These are phyloP conservation scores for Spinibarbus caldwelli DNA, from an alignment of 2,797 vertebrate species.

Conservation along the genomic window DNA sequence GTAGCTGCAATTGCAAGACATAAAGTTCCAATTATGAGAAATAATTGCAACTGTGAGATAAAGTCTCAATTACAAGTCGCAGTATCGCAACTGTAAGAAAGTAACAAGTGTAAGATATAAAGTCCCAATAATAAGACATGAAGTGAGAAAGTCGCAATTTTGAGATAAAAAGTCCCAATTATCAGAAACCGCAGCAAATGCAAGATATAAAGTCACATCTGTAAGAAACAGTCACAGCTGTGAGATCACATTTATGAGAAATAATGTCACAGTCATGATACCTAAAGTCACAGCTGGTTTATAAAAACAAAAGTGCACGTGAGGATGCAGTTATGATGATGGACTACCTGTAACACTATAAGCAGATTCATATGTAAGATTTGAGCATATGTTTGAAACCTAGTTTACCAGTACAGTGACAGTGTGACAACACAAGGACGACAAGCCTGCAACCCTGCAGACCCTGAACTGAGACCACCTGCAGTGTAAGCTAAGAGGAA, in stretches of 20 bases:
- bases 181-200: neutral
- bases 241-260: neutral
- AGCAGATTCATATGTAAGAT: neutral
- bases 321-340: neutral
- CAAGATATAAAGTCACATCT: neutral
- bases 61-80: neutral
- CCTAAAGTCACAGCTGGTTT: neutral
- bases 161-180: neutral
- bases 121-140: neutral
- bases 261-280: neutral
- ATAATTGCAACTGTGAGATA: neutral
- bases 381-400: neutral
- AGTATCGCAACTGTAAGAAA: neutral
- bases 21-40: neutral
- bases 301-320: neutral
- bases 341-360: neutral
- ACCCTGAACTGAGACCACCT: constrained; percentile 37
- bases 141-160: neutral
- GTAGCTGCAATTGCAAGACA: neutral
- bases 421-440: neutral
- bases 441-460: neutral
- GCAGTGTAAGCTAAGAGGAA: constrained; percentile 3
- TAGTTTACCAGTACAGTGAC: neutral
- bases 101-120: neutral
- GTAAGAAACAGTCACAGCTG: neutral